Evolutionary conservation across 1,140 invertebrate species (phyloP), one percentile per base, ranked within the genome.

Genomic region (Lepidurus packardi): DNA sequence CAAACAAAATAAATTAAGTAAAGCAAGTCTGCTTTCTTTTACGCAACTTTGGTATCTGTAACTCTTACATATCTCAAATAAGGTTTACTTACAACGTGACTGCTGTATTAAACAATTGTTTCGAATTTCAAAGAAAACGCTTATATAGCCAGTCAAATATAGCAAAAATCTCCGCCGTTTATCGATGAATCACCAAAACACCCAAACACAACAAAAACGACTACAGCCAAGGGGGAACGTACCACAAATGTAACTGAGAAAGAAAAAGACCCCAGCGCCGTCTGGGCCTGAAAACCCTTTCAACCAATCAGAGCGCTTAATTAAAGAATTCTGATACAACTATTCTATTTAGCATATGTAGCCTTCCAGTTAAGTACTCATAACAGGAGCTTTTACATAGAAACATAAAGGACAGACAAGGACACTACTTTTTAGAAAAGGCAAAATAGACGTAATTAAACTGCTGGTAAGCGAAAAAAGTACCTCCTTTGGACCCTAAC

Each of bases 171-270:
- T 65, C 53, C 53, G 53, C 53, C 53, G 53, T 65, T 47, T 65
- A 65, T 65, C 53, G 53, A 65, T 65, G 53, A 65, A 65, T 65
- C 53, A 65, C 53, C 53, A 13, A 21, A 13, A 65, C 53, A 65
- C 53, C 53, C 53, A 65, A 65, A 65, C 53, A 65, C 53, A 65
- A 65, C 53, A 65, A 65, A 65, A 65, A n/a, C 53, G 53, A 65
- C 53, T 34, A 65, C 53, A 65, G 53, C 53, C 53, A 65, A 13
- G 8, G 53, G 21, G 53, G 13, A 3, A 13, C 16, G 53, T n/a
- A 65, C 53, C 7, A 65, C 53, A 65, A 21, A 65, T 65, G 53
- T 65, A 34, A 34, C 53, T 65, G 53, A 21, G 53, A 65, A 65
- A 16, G 53, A 21, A 65, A 21, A 65, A 65, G 6, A 21, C 13